Percentiles rank a stretch among this genome's conserved stretches.
Evolutionary conservation across 2,113 vertebrate species (phyloP).

Genomic region (Chelonoidis abingdonii): DNA sequence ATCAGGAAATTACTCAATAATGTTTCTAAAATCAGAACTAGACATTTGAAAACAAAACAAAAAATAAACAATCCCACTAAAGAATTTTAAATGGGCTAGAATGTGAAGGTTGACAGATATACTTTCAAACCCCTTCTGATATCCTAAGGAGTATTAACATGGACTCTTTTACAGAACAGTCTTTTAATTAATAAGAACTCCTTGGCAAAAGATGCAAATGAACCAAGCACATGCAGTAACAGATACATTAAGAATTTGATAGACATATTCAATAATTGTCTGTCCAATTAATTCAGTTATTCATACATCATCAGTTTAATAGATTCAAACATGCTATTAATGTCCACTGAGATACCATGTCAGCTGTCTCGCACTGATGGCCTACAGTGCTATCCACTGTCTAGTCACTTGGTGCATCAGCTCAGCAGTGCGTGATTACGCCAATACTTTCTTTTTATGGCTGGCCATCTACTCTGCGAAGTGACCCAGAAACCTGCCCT

Average conservation of each 20-base stretch:
- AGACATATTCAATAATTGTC: background rate
- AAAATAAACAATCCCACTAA: background rate
- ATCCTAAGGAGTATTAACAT: background rate
- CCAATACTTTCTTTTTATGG: background rate
- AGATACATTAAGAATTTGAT: background rate
- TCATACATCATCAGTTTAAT: constrained; percentile 11
- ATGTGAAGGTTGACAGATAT: background rate
- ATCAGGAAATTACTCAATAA: background rate
- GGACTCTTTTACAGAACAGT: background rate
- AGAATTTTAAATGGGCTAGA: background rate
- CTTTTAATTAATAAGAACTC: background rate
- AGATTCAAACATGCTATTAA: constrained; percentile 1
- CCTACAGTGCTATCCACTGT: background rate
- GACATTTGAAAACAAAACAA: background rate
- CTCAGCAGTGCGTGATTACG: fast-evolving
- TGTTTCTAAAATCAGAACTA: background rate
- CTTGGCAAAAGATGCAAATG: background rate
- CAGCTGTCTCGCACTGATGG: background rate
- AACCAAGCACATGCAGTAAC: background rate
- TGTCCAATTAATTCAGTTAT: constrained; percentile 33
- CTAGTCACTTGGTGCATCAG: background rate
- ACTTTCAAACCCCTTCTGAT: background rate
- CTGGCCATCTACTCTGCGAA: background rate
- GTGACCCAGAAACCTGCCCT: background rate
- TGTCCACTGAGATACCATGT: background rate